Percentiles rank a stretch among this genome's conserved stretches.
These are phyloP conservation scores for Rhombomys opimus DNA, from an alignment of 2,113 vertebrate species.

Conservation along the genomic window DNA sequence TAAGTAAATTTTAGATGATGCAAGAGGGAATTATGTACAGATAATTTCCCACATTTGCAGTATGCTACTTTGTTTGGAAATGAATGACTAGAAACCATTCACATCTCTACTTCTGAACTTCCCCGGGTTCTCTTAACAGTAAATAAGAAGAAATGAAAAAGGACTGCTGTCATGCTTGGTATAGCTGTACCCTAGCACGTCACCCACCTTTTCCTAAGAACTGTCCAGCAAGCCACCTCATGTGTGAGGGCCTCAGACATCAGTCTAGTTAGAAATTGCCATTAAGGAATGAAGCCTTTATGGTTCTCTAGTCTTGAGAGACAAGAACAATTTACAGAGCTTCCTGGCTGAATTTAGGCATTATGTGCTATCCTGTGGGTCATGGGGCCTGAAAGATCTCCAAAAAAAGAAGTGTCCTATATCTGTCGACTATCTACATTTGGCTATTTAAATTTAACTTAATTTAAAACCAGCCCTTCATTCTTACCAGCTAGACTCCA, in stretches of 20 bases:
- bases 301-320: background rate
- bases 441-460: conserved; percentile 9
- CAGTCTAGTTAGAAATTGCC: background rate
- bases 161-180: conserved; percentile 59
- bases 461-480: background rate
- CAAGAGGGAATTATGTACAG: conserved; percentile 78
- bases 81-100: conserved; percentile 69
- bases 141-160: conserved; percentile 77
- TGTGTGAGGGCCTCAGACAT: conserved; percentile 55
- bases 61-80: conserved; percentile 73
- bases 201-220: conserved; percentile 69
- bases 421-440: background rate
- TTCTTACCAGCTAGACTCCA: background rate
- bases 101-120: conserved; percentile 67
- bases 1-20: conserved; percentile 77
- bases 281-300: background rate
- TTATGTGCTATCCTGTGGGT: background rate
- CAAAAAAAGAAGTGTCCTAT: background rate
- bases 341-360: background rate
- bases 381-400: conserved; percentile 15
- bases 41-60: conserved; percentile 77
- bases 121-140: conserved; percentile 68
- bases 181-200: conserved; percentile 21
- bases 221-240: conserved; percentile 47
- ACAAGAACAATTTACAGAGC: background rate